Evolutionary conservation across 2,113 vertebrate genomes (phyloP).

Genomic region (Ailurus styani): DNA sequence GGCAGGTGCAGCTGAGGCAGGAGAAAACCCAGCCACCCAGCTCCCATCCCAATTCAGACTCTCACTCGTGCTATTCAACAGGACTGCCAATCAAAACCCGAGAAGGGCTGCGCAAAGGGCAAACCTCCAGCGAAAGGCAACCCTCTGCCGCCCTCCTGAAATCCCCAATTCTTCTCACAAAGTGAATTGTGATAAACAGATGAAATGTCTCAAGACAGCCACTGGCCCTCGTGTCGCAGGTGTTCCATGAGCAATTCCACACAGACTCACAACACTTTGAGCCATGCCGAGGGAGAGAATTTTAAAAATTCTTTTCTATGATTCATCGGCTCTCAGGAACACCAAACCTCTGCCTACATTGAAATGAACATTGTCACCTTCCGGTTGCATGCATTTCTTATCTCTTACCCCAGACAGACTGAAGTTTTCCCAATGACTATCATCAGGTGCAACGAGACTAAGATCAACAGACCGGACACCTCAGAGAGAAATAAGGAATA

Average conservation of each 20-base stretch:
- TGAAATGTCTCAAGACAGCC: not conserved
- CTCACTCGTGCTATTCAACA: not conserved
- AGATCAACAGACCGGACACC: not conserved
- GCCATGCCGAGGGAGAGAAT: not conserved
- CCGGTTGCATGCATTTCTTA: not conserved
- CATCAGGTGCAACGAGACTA: slow-evolving; percentile 13
- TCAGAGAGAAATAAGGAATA: slow-evolving; percentile 42
- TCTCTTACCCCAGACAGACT: slow-evolving; percentile 41
- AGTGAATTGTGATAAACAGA: not conserved
- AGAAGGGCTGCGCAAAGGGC: not conserved
- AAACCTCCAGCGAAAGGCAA: not conserved
- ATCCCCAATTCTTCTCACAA: not conserved
- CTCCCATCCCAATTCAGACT: not conserved
- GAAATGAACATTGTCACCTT: slow-evolving; percentile 25
- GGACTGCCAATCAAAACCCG: not conserved
- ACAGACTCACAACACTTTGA: not conserved
- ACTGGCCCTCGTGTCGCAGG: not conserved
- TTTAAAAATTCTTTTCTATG: not conserved
- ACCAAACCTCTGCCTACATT: not conserved
- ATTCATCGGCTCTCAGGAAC: not conserved
- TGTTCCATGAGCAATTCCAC: not conserved
- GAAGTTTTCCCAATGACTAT: not conserved
- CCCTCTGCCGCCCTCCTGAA: not conserved
- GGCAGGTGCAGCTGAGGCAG: not conserved
- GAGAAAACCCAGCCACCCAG: not conserved